Conservation (phyloP, 2,113 vertebrate genomes). For the Tragelaphus scriptus region DNA sequence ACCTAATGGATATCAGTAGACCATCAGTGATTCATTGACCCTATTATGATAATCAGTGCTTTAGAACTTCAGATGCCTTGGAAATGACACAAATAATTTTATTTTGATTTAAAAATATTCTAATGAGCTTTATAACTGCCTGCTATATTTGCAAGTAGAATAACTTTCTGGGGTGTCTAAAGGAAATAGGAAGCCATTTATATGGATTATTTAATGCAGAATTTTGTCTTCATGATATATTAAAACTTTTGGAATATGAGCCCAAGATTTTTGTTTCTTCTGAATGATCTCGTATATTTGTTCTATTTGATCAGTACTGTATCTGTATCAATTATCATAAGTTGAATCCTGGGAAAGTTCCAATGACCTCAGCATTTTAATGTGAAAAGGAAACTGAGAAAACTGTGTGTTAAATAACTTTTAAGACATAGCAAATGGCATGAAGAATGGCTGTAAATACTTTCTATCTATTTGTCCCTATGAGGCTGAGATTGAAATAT, state of each 20-base stretch:
- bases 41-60: constrained; percentile 5
- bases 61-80: background rate
- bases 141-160: background rate
- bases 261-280: background rate
- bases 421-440: background rate
- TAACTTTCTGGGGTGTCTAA: background rate
- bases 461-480: background rate
- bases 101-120: constrained; percentile 2
- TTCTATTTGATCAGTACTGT: background rate
- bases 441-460: background rate
- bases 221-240: background rate
- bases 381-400: background rate
- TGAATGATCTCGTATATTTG: background rate
- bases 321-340: constrained; percentile 16
- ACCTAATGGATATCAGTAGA: background rate
- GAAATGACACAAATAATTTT: background rate
- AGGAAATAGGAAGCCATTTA: background rate
- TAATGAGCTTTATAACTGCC: background rate
- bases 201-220: background rate
- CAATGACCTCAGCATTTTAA: background rate
- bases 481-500: background rate
- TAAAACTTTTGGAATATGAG: background rate
- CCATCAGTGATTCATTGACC: background rate
- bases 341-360: background rate
- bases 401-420: background rate